Evolutionary conservation across 92 coral and sea anemone species (phyloP), one percentile per base, ranked within the genome.

Genomic region (Nematostella vectensis): DNA sequence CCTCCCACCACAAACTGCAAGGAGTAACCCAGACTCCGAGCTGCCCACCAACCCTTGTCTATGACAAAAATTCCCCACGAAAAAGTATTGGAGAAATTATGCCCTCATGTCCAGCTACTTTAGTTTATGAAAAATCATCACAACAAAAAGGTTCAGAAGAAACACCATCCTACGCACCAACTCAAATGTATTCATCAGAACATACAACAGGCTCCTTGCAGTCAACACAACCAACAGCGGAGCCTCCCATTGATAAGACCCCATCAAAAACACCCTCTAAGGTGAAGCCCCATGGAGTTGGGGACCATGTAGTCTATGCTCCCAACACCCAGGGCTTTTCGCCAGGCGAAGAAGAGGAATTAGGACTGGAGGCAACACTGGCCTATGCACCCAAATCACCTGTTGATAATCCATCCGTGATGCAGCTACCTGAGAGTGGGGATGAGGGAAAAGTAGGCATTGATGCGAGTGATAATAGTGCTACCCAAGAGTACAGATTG

Each of bases 251-350:
- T 25, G 50, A 58, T 18, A 62, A 28, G 9, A 43, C 22, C 29
- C 25, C 63, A 1, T 20, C 28, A 20, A 58, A 33, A 2, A 50
- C 36, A 4, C 24, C 33, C 49, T 50, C 63, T 33, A 3, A 23
- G 21, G 31, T 19, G 23, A 44, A 4, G 4, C 51, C 12, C 18
- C 42, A 36, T 15, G 4, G 17, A 11, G 12, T 4, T 8, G 51
- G 18, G 29, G 21, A 31, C 25, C 20, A 20, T 60, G 37, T 42
- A 23, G 36, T 66, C 8, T 66, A 26, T 45, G 42, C 25, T 2
- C 63, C 72, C 27, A 63, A 66, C 12, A 66, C 63, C 0, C 72
- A 66, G 29, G 72, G 72, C 2, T 55, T 28, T 45, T 39, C 55
- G n/a, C 63, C 63, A 2, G 50, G 28, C 31, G 20, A 28, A 24